Conservation (phyloP, 1,140 invertebrate genomes). For the Zaprionus gabonicus region DNA sequence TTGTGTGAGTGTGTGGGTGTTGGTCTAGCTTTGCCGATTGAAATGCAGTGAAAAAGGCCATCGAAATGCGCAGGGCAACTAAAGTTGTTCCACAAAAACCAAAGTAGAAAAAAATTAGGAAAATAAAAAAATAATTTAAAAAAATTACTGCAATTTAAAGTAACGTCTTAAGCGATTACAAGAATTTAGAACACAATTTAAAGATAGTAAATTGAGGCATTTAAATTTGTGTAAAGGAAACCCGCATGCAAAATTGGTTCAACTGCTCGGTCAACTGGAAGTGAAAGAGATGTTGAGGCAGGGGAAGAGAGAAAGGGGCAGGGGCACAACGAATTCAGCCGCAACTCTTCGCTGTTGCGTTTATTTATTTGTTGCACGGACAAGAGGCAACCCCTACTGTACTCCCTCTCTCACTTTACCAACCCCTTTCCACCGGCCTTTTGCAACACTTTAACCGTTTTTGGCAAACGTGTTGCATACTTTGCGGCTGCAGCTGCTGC, state of each 20-base stretch:
- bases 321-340: neutral
- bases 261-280: neutral
- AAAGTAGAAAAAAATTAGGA: neutral
- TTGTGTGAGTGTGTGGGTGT: slow-evolving; percentile 4
- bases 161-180: neutral
- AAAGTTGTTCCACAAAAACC: slow-evolving; percentile 1
- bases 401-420: neutral
- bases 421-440: neutral
- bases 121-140: neutral
- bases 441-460: slow-evolving; percentile 5
- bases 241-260: slow-evolving; percentile 48
- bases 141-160: neutral
- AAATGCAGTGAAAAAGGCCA: slow-evolving; percentile 48
- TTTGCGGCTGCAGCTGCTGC: slow-evolving; percentile 72
- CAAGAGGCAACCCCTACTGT: no score
- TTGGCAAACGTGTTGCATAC: slow-evolving; percentile 70
- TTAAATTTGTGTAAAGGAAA: slow-evolving; percentile 22
- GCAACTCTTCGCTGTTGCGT: slow-evolving; percentile 21
- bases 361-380: slow-evolving; percentile 24
- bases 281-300: neutral
- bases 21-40: slow-evolving; percentile 62
- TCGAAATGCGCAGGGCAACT: slow-evolving; percentile 8
- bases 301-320: neutral
- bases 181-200: neutral
- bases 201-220: neutral